Evolutionary conservation across 2,113 vertebrate species (phyloP), one percentile per base, ranked within the genome.

Genomic region (Sprattus sprattus): DNA sequence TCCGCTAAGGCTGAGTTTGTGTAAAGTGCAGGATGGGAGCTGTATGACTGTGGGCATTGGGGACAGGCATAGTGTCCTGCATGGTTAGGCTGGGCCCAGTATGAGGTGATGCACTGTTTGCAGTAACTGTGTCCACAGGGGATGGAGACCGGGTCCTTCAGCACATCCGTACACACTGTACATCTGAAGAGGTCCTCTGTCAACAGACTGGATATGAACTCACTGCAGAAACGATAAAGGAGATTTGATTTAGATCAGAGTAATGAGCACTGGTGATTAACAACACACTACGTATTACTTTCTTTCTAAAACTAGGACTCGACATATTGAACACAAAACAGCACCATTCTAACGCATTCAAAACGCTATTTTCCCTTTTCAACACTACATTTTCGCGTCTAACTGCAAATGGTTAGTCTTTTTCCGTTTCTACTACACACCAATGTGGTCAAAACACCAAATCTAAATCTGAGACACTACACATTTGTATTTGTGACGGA

Each of bases 101-200:
- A 20, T 64, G 60, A 64, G 60, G 20, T n/a, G n/a, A 64, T 64
- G n/a, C 60, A 64, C 60, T n/a, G 22, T 22, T 22, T 64, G 60
- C 60, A 64, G 60, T n/a, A 64, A n/a, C 60, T 64, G 60, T 64
- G 60, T 25, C 60, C 60, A 64, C 60, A 64, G n/a, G 60, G 60
- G 60, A 64, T 64, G 60, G 20, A 64, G 60, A 64, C 60, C 6
- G 60, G 60, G n/a, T 64, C 60, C 60, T 64, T n/a, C 60, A 64
- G 60, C 60, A n/a, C 60, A 0, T 64, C 60, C 0, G 20, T 25
- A 64, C 60, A 64, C 1, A 64, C 22, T 0, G n/a, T 7, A 8
- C 60, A 64, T n/a, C 6, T 64, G 60, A 64, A 64, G 20, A 8
- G 60, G 22, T 25, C 60, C 60, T 64, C 20, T 25, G 20, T n/a